Conservation (phyloP, 1,140 invertebrate genomes). For the Linepithema humile region DNA sequence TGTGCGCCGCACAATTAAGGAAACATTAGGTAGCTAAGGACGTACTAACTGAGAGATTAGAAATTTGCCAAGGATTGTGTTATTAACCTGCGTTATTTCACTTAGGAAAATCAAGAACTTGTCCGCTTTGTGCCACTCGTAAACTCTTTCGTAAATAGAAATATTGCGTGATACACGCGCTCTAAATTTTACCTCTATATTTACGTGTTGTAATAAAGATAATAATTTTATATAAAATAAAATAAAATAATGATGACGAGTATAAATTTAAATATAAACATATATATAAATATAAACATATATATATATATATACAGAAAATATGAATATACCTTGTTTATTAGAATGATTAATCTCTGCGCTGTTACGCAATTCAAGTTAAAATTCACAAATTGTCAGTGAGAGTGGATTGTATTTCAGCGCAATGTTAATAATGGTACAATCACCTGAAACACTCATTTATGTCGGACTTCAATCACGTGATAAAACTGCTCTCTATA, state of each 20-base stretch:
- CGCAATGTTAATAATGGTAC: slow-evolving; percentile 25
- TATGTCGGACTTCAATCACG: slow-evolving; percentile 24
- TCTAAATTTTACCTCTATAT: background rate
- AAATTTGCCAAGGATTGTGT: slow-evolving; percentile 47
- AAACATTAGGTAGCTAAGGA: slow-evolving; percentile 49
- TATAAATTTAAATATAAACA: background rate
- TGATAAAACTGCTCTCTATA: slow-evolving; percentile 16
- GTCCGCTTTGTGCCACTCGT: background rate
- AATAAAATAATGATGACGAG: background rate
- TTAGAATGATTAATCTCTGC: background rate
- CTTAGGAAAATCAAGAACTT: slow-evolving; percentile 31
- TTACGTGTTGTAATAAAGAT: background rate
- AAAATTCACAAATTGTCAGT: background rate
- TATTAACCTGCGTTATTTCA: slow-evolving; percentile 35
- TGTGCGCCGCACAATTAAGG: slow-evolving; percentile 44
- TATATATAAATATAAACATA: too few species aligned
- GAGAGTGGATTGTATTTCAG: background rate
- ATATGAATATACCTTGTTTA: too few species aligned
- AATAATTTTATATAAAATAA: background rate
- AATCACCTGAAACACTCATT: slow-evolving; percentile 14
- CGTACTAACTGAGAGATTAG: slow-evolving; percentile 30
- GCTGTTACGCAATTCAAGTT: background rate
- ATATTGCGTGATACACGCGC: background rate
- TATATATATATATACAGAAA: background rate
- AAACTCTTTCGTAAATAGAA: background rate